These are phyloP conservation scores for Aphaenogaster rudis DNA, from an alignment of 1,140 invertebrate species.

Conservation along the genomic window DNA sequence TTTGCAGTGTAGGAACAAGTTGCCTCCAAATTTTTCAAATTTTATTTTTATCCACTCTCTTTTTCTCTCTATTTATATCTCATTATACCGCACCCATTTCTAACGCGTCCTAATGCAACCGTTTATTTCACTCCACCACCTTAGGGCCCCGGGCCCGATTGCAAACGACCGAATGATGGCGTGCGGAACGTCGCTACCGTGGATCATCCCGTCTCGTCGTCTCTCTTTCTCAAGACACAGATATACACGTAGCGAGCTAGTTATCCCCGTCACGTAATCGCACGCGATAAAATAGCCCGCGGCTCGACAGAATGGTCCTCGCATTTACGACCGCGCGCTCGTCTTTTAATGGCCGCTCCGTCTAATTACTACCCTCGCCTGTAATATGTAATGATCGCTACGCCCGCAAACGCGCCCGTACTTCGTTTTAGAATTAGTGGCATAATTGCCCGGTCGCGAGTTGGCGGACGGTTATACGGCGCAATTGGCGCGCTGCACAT, in stretches of 20 bases:
- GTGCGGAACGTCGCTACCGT: conserved; percentile 45
- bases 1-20: too few relatives aligned
- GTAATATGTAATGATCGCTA: conserved; percentile 57
- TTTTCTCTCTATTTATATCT: background rate
- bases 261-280: conserved; percentile 60
- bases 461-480: conserved; percentile 8
- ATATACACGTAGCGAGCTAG: conserved; percentile 47
- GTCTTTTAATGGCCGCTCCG: conserved; percentile 41
- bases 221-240: conserved; percentile 47
- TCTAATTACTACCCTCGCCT: conserved; percentile 55
- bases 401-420: conserved; percentile 27
- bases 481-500: conserved; percentile 24
- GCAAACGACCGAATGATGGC: conserved; percentile 51
- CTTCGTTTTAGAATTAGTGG: conserved; percentile 54
- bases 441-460: conserved; percentile 46
- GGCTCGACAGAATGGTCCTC: conserved; percentile 56
- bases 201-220: conserved; percentile 53
- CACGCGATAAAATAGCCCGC: conserved; percentile 58
- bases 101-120: conserved; percentile 43
- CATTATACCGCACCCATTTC: background rate
- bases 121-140: conserved; percentile 9
- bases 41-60: conserved; percentile 8
- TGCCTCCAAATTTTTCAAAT: background rate
- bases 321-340: conserved; percentile 54
- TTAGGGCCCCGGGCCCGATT: conserved; percentile 26